These are phyloP conservation scores for Heliconius eleuchia DNA, from an alignment of 1,140 invertebrate genomes.

Conservation along the genomic window DNA sequence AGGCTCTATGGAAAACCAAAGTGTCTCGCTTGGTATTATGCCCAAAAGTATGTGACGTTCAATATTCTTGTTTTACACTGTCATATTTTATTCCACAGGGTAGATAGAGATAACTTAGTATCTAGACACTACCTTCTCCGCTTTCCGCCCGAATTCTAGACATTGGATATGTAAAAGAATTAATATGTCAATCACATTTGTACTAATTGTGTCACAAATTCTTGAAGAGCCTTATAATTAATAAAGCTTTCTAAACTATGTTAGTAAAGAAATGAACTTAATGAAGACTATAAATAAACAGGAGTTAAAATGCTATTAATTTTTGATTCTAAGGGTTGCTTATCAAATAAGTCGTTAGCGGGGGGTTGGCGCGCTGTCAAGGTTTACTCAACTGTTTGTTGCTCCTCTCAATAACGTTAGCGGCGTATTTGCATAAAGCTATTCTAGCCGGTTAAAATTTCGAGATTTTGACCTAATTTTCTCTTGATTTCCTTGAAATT, in stretches of 20 bases:
- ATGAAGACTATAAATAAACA: neutral
- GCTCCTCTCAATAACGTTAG: slow-evolving; percentile 2
- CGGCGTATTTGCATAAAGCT: neutral
- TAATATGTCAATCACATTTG: neutral
- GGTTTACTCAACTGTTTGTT: neutral
- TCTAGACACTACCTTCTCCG: no score
- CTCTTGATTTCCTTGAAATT: neutral
- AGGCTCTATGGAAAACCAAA: no score
- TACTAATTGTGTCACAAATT: neutral
- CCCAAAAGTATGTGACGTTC: no score
- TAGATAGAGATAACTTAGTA: no score
- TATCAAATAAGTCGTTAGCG: neutral
- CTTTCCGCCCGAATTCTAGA: no score
- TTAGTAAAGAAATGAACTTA: neutral
- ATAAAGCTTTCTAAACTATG: neutral
- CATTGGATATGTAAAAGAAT: no score
- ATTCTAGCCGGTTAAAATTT: slow-evolving; percentile 3
- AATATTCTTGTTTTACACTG: no score
- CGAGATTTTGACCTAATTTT: slow-evolving; percentile 3
- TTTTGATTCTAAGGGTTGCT: slow-evolving; percentile 2
- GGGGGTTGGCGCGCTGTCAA: slow-evolving; percentile 7
- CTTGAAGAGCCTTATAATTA: neutral
- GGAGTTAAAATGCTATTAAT: neutral
- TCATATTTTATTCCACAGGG: no score
- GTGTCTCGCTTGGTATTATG: no score